Evolutionary conservation across 2,797 vertebrate genomes (phyloP).

Genomic region (Vireo griseus): DNA sequence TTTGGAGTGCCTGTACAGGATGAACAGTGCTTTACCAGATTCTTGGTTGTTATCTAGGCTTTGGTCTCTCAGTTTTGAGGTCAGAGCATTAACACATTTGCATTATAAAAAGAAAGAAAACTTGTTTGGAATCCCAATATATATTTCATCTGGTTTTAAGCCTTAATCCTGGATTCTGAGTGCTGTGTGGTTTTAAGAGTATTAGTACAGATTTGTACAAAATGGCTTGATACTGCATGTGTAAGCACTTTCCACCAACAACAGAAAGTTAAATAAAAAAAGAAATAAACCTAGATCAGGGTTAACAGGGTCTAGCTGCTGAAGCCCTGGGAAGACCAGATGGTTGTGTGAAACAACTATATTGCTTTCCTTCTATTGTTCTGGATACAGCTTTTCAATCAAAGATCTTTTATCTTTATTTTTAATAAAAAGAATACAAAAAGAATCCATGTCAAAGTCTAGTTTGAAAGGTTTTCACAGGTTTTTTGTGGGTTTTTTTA

Average conservation of each 20-base stretch:
- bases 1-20: not conserved
- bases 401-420: not conserved
- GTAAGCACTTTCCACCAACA: conserved; percentile 26
- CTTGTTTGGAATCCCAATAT: conserved; percentile 57
- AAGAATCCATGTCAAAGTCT: not conserved
- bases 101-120: conserved; percentile 61
- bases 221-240: conserved; percentile 42
- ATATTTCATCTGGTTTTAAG: conserved; percentile 57
- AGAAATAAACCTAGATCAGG: not conserved
- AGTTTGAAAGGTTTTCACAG: not conserved
- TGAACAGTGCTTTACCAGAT: not conserved
- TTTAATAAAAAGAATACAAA: not conserved
- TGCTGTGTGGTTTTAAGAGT: conserved; percentile 49
- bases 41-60: not conserved
- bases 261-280: conserved; percentile 49
- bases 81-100: conserved; percentile 51
- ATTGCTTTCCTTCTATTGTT: not conserved
- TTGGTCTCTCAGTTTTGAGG: conserved; percentile 35
- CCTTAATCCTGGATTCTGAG: conserved; percentile 57
- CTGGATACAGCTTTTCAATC: not conserved
- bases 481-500: not conserved
- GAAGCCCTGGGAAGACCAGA: not conserved
- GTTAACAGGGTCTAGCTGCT: not conserved
- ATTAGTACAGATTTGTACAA: conserved; percentile 59
- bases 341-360: not conserved